These are phyloP conservation scores for Neodontobutis hainanensis DNA, from an alignment of 2,113 vertebrate species.

Conservation along the genomic window DNA sequence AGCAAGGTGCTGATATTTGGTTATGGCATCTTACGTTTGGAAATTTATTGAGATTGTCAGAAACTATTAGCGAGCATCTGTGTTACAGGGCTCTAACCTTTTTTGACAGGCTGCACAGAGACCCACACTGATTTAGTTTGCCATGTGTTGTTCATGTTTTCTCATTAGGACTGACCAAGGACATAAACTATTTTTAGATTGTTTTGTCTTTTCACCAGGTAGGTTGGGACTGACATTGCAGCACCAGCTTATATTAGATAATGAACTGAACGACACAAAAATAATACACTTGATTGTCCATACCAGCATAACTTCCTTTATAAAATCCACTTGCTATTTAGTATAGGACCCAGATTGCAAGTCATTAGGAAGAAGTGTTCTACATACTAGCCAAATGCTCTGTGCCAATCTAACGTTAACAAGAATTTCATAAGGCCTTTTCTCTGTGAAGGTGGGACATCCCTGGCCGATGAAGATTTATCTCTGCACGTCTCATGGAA, in stretches of 20 bases:
- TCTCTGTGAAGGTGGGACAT: conserved; percentile 56
- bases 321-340: conserved; percentile 12
- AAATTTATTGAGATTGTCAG: conserved; percentile 37
- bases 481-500: conserved; percentile 48
- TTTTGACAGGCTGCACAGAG: conserved; percentile 34
- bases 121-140: too few relatives aligned
- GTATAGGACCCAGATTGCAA: conserved; percentile 4
- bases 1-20: conserved; percentile 39
- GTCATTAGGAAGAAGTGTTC: conserved; percentile 20
- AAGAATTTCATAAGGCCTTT: conserved; percentile 46
- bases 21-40: conserved; percentile 54
- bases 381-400: conserved; percentile 47
- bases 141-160: too few relatives aligned
- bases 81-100: conserved; percentile 32
- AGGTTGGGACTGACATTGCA: too few relatives aligned
- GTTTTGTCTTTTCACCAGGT: too few relatives aligned
- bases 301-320: not conserved
- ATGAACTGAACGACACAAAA: too few relatives aligned
- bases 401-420: conserved; percentile 54
- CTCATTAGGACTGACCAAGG: too few relatives aligned
- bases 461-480: conserved; percentile 65
- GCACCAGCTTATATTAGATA: too few relatives aligned
- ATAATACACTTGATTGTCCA: not conserved
- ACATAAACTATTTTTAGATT: too few relatives aligned
- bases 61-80: conserved; percentile 34